These are phyloP conservation scores for Morelia viridis DNA, from an alignment of 2,797 vertebrate genomes.

Conservation along the genomic window DNA sequence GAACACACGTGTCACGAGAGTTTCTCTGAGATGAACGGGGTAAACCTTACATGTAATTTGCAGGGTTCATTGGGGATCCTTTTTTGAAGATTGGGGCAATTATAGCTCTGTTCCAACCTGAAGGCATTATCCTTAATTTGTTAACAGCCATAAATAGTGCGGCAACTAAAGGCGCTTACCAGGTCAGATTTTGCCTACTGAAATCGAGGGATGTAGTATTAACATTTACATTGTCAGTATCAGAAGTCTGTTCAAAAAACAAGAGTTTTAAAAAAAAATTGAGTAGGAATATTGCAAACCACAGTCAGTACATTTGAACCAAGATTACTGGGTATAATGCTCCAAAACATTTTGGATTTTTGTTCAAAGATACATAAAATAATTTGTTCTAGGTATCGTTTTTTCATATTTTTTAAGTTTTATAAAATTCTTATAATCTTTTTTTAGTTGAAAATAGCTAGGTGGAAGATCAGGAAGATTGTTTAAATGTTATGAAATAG, in stretches of 20 bases:
- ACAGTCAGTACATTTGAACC: no score
- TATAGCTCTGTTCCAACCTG: background rate
- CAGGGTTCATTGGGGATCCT: background rate
- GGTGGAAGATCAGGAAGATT: background rate
- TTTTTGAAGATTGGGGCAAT: background rate
- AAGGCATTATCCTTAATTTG: background rate
- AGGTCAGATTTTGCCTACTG: background rate
- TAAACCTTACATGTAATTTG: background rate
- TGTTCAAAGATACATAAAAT: no score
- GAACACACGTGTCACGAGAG: no score
- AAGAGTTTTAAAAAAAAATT: background rate
- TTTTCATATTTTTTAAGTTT: no score
- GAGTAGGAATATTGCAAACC: background rate
- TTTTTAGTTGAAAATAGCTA: no score
- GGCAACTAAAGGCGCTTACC: background rate
- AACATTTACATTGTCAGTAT: background rate
- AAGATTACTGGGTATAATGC: no score
- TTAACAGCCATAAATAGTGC: background rate
- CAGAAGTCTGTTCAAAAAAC: background rate
- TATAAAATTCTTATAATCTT: no score
- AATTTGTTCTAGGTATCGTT: no score
- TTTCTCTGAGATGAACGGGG: no score
- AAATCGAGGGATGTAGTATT: background rate
- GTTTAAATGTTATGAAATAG: background rate
- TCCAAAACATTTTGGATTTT: no score